A percentile compares a stretch with the other conserved stretches of the same genome.
These are phyloP conservation scores for Blennius ocellaris DNA, from an alignment of 2,113 vertebrate species.

Conservation along the genomic window DNA sequence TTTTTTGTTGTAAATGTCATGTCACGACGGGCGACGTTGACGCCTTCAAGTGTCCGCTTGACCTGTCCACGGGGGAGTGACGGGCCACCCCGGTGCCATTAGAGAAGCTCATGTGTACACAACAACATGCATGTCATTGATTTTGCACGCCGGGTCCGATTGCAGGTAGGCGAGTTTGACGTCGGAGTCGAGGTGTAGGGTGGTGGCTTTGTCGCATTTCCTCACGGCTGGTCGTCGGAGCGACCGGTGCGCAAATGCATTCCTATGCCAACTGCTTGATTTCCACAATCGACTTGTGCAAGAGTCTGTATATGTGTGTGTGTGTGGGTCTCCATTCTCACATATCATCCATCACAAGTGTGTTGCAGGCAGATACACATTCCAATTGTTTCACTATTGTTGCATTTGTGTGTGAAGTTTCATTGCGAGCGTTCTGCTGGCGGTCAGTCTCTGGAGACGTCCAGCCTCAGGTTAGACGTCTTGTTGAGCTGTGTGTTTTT, in stretches of 20 bases:
- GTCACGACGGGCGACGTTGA: background rate
- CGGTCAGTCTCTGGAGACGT: constrained; percentile 20
- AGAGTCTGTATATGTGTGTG: background rate
- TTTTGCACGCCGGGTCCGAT: constrained; percentile 13
- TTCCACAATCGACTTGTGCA: constrained; percentile 12
- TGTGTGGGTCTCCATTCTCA: background rate
- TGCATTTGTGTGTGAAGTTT: constrained; percentile 39
- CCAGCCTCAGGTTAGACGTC: constrained; percentile 35
- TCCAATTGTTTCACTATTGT: constrained; percentile 20
- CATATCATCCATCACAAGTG: constrained; percentile 10
- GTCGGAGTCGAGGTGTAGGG: constrained; percentile 65
- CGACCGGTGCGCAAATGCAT: constrained; percentile 45
- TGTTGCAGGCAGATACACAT: background rate
- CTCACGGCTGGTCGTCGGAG: constrained; percentile 60
- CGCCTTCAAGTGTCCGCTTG: constrained; percentile 10
- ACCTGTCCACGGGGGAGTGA: constrained; percentile 19
- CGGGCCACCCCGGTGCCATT: background rate
- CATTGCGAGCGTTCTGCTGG: constrained; percentile 18
- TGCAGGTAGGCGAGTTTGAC: constrained; percentile 39
- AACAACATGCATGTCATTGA: constrained; percentile 2
- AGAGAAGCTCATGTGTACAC: constrained; percentile 1
- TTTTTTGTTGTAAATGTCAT: constrained; percentile 8
- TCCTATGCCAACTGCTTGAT: constrained; percentile 57
- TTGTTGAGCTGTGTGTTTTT: constrained; percentile 9
- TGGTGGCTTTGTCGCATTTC: constrained; percentile 77